Evolutionary conservation across 2,888 invertebrate genomes (phyloP), one percentile per base, ranked within the genome.

Genomic region (Cosmia pyralina): DNA sequence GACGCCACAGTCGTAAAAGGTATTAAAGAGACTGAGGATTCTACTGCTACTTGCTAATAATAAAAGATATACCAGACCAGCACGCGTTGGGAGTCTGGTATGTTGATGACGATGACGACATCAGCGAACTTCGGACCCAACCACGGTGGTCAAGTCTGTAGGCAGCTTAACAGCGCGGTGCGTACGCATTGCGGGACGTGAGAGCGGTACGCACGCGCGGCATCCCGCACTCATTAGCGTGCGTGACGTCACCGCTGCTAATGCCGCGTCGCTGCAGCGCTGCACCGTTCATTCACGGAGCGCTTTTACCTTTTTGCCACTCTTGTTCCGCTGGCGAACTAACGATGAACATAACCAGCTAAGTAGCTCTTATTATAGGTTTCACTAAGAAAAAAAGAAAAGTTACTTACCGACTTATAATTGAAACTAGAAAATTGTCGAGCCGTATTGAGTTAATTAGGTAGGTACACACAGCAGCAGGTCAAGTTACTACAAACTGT

Each of bases 221-320:
- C 59, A 69, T 75, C 65, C 17, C 60, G 67, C 55, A 63, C 75
- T 86, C 73, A 84, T 84, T 84, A 82, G 67, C 74, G 77, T 64
- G 34, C 48, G 50, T 78, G 79, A 81, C 83, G 74, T 79, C 57
- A 78, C n/a, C 11, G 8, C 38, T 70, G 22, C 41, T 78, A 73
- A 72, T 6, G 17, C 52, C 17, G 13, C 22, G 52, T 1, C 13
- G 53, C 46, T 48, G 58, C 48, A 22, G 19, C 41, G 46, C 62
- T 62, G 60, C 38, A 81, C 34, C 17, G 50, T 34, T 22, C 19
- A 34, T 63, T 38, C 28, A 59, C 67, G 13, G 5, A 62, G 46
- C 53, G 44, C 64, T 70, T 38, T 64, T 38, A 68, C n/a, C 38
- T 79, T 79, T 81, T 75, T 81, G 13, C 73, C 34, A 38, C 50